Base-by-base conservation (phyloP, 1,140 invertebrate genomes). In the Sinonovacula constricta region DNA sequence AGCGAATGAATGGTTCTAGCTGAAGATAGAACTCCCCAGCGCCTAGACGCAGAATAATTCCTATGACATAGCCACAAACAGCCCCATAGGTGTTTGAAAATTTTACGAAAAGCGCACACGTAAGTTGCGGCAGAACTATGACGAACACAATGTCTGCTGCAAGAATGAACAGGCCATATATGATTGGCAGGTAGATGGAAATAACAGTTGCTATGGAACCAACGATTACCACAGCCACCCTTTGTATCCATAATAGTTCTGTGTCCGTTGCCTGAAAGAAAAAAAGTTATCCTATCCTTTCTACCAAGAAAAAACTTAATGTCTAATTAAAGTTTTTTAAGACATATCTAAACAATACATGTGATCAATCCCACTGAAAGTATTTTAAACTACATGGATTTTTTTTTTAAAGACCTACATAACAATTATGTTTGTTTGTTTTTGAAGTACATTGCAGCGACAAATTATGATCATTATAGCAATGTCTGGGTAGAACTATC, bases 71-170 rank as follows among this genome's bases (percentile, higher is more conserved):
- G 24, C 88, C 89, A 18, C 51, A 45, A 2, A 86, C 36, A 12
- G 88, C 75, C 1, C 88, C 89, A 26, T 88, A 85, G 0, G 31
- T 51, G 57, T 88, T 88, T 18, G 85, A 81, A 34, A 79, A 79
- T 34, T 81, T 81, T 0, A 86, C 59, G 69, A 86, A 89, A 7
- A 90, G 72, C 1, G 83, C 82, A 80, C 83, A 86, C 12, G 85
- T 85, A 22, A 90, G 79, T 70, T 89, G 89, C 2, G 89, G 89
- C 1, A 90, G 63, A 18, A 90, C 74, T 59, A 88, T 88, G 34
- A 89, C 89, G 82, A 87, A 90, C 3, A 89, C 88, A 56, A 90
- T 82, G 60, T 90, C 89, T 14, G 88, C 89, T 34, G 89, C 89
- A 24, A 90, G 74, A 24, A 89, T 85, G 68, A 89, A 90, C 31